Evolutionary conservation across 2,888 invertebrate species (phyloP).

Genomic region (Tolmerus cingulatus): DNA sequence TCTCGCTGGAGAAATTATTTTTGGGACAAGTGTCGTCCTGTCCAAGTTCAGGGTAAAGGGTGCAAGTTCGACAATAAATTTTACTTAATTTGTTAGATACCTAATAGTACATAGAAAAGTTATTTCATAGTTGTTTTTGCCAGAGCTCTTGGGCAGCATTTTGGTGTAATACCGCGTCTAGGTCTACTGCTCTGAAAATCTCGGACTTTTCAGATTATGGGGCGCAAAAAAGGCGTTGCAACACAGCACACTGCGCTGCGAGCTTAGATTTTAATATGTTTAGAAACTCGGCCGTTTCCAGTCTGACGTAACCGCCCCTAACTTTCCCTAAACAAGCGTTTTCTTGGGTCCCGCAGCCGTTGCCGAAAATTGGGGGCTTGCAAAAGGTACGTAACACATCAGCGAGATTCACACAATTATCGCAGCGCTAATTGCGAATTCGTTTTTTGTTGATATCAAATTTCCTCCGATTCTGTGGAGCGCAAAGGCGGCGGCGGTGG

Average conservation of each 20-base stretch:
- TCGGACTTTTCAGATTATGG: not conserved
- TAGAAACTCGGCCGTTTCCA: constrained; percentile 13
- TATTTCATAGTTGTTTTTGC: not conserved
- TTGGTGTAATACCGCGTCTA: not conserved
- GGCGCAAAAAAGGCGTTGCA: not conserved
- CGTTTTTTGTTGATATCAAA: constrained; percentile 15
- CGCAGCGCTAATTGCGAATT: not conserved
- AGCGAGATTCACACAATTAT: not conserved
- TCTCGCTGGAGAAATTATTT: not conserved
- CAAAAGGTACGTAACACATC: not conserved
- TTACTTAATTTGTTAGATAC: too few relatives aligned
- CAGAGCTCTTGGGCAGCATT: not conserved
- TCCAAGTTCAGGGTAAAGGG: not conserved
- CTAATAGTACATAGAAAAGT: too few relatives aligned
- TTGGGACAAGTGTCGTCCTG: not conserved
- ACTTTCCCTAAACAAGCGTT: constrained; percentile 16
- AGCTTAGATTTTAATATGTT: not conserved
- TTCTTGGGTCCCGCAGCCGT: not conserved
- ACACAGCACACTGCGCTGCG: not conserved
- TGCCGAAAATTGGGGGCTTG: not conserved
- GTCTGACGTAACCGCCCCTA: constrained; percentile 6
- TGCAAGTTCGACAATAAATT: not conserved
- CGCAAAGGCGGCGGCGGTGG: not conserved
- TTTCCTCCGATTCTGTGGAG: not conserved
- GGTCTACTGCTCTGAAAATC: not conserved